phyloP scores from a whole-genome alignment of 1,140 invertebrate genomes.

The Hestina assimilis region DNA sequence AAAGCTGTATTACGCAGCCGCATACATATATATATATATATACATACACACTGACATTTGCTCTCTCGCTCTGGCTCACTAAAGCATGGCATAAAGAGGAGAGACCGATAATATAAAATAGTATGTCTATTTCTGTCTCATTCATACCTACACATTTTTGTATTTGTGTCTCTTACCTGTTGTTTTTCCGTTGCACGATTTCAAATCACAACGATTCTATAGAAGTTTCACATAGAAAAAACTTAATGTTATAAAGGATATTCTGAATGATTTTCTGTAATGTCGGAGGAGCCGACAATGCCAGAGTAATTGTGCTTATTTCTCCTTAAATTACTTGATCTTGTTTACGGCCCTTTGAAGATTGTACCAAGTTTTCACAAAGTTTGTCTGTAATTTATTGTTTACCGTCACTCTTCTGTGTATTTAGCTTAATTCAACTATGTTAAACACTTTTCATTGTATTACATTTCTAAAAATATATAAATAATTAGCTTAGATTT shows the following conservation, averaged over 20 bases:
- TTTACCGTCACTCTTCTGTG: slow-evolving; percentile 66
- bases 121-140: too few species aligned
- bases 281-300: slow-evolving; percentile 61
- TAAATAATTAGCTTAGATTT: background rate
- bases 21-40: too few species aligned
- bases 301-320: slow-evolving; percentile 72
- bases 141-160: too few species aligned
- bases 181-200: too few species aligned
- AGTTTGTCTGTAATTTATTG: slow-evolving; percentile 75
- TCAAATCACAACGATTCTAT: too few species aligned
- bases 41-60: too few species aligned
- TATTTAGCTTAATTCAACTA: slow-evolving; percentile 58
- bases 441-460: slow-evolving; percentile 35
- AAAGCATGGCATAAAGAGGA: too few species aligned
- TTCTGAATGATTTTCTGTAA: slow-evolving; percentile 24
- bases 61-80: too few species aligned
- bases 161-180: too few species aligned
- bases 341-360: slow-evolving; percentile 72
- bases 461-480: slow-evolving; percentile 7
- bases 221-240: too few species aligned
- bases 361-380: slow-evolving; percentile 69
- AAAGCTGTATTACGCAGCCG: too few species aligned
- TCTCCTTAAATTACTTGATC: slow-evolving; percentile 75
- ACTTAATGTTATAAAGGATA: background rate
- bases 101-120: too few species aligned